Evolutionary conservation across 2,113 vertebrate species (phyloP), one percentile per base, ranked within the genome.

Genomic region (Blennius ocellaris): DNA sequence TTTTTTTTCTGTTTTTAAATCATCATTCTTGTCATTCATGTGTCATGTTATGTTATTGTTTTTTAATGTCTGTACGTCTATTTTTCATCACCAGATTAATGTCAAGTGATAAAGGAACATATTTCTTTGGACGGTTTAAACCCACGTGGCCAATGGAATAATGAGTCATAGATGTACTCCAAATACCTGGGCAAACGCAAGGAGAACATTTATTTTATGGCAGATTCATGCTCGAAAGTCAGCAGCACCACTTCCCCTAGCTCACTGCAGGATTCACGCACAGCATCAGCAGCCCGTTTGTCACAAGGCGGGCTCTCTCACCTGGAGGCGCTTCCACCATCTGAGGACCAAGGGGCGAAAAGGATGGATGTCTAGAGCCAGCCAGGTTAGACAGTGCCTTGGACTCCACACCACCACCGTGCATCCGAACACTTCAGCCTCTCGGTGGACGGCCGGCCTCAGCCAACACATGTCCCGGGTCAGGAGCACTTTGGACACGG

Each of bases 401-500:
- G 92, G 89, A 64, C 90, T 95, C 39, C 92, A 90, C 82, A 89
- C 90, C 80, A 92, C 90, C 82, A 65, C 92, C 89, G 88, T 92
- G 66, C 89, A 90, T 90, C 92, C 95, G 79, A 93, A 94, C 69
- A 93, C 93, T 71, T 96, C 96, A 53, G 81, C 94, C 56, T 94
- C 94, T 7, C 94, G 94, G 79, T 93, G 94, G 93, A 92, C 95
- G 69, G 59, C 85, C 3, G 91, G 94, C 89, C 87, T 95, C 73
- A 96, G 81, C 82, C 92, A 84, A 93, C 94, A 81, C 89, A 97
- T 97, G 96, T 98, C 95, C 30, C 95, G 95, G 48, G 95, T 98
- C 86, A 97, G 92, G 91, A 97, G 55, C 82, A 96, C 96, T 52
- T 90, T 97, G 78, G 95, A 95, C 77, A 96, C 95, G 65, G 94